phyloP scores from a whole-genome alignment of 2,888 invertebrate species.

The Mactromeris polynyma region DNA sequence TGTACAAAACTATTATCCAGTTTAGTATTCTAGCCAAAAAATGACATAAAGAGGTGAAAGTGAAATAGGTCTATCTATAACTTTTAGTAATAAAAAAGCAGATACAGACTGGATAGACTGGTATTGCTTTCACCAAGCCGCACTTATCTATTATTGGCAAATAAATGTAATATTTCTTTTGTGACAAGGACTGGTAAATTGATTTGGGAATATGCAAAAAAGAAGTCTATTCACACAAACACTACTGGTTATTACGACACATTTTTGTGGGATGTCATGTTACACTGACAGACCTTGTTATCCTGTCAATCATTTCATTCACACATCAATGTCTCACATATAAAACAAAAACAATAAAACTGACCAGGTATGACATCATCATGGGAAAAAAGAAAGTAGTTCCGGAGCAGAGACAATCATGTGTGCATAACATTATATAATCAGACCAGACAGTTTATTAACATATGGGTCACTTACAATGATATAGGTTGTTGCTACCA shows the following conservation, averaged over 20 bases:
- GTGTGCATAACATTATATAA: not conserved
- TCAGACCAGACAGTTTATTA: not conserved
- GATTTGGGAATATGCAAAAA: not conserved
- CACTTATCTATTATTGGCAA: no score
- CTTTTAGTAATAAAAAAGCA: no score
- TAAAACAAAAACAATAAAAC: not conserved
- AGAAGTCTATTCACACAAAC: not conserved
- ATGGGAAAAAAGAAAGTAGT: conserved; percentile 19
- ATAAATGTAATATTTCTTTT: no score
- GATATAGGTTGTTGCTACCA: not conserved
- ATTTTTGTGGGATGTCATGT: not conserved
- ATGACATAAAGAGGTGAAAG: no score
- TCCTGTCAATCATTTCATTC: not conserved
- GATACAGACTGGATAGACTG: no score
- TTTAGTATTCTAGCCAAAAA: no score
- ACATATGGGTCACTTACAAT: not conserved
- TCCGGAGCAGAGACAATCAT: not conserved
- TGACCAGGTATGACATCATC: conserved; percentile 1
- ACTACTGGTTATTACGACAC: not conserved
- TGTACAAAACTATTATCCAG: no score
- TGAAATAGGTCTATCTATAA: no score
- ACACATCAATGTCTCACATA: not conserved
- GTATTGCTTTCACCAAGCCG: no score
- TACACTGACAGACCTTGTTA: conserved; percentile 20
- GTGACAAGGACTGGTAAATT: not conserved